Conservation (phyloP, 2,113 vertebrate species). For the Urocolius indicus region DNA sequence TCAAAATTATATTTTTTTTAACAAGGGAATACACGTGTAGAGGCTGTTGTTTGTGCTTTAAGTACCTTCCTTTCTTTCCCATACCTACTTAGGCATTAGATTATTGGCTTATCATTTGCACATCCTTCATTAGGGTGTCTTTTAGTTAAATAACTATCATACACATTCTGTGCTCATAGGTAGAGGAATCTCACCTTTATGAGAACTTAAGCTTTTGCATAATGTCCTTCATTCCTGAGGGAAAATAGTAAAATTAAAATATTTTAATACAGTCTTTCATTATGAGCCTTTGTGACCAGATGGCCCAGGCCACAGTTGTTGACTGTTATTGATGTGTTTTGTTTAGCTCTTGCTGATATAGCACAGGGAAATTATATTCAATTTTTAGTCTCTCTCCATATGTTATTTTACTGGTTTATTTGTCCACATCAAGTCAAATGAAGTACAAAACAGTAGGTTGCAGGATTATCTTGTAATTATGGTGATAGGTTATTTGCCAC, state of each 20-base stretch:
- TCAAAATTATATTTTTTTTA: not conserved
- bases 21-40: not conserved
- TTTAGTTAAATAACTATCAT: conserved; percentile 38
- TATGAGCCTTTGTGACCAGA: not conserved
- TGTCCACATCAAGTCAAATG: conserved; percentile 51
- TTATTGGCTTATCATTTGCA: conserved; percentile 8
- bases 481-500: conserved; percentile 24
- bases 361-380: conserved; percentile 19
- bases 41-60: not conserved
- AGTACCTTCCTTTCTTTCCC: not conserved
- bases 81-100: not conserved
- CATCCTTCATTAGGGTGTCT: not conserved
- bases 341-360: conserved; percentile 33
- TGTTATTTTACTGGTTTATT: conserved; percentile 61
- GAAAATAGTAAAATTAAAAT: conserved; percentile 12
- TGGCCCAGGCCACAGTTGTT: conserved; percentile 10
- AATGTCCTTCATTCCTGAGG: not conserved
- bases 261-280: not conserved
- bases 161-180: not conserved
- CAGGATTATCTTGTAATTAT: conserved; percentile 41
- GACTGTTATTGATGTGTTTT: not conserved
- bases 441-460: conserved; percentile 9
- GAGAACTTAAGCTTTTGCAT: not conserved
- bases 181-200: conserved; percentile 16
- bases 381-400: conserved; percentile 64